Percentiles rank a stretch among this genome's conserved stretches.
phyloP scores from a whole-genome alignment of 2,113 vertebrate species.

The Ardeotis arabs region DNA sequence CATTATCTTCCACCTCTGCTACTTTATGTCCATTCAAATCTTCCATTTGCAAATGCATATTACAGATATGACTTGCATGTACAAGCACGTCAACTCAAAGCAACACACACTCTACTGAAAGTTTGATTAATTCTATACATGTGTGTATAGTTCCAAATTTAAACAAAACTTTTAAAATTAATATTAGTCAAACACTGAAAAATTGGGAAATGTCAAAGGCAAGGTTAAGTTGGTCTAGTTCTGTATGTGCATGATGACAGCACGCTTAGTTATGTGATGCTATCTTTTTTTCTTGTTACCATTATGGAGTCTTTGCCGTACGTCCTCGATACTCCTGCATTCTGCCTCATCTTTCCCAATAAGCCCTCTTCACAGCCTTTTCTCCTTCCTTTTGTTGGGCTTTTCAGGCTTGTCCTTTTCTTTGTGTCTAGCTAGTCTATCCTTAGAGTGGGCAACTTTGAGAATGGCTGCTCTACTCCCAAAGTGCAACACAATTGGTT shows the following conservation, averaged over 20 bases:
- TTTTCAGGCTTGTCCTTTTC: background rate
- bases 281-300: background rate
- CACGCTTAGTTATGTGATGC: background rate
- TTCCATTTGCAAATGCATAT: background rate
- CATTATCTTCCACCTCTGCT: background rate
- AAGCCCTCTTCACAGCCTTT: background rate
- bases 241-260: background rate
- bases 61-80: background rate
- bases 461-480: background rate
- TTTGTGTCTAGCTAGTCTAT: background rate
- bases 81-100: background rate
- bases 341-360: background rate
- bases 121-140: background rate
- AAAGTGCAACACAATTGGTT: background rate
- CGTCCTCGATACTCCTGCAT: background rate
- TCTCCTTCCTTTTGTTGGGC: background rate
- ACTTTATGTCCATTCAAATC: background rate
- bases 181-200: background rate
- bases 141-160: background rate
- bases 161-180: background rate
- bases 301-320: background rate
- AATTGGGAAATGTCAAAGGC: background rate
- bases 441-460: background rate
- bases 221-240: background rate
- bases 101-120: background rate